Evolutionary conservation across 2,888 invertebrate species (phyloP), one percentile per base, ranked within the genome.

Genomic region (Monopis laevigella): DNA sequence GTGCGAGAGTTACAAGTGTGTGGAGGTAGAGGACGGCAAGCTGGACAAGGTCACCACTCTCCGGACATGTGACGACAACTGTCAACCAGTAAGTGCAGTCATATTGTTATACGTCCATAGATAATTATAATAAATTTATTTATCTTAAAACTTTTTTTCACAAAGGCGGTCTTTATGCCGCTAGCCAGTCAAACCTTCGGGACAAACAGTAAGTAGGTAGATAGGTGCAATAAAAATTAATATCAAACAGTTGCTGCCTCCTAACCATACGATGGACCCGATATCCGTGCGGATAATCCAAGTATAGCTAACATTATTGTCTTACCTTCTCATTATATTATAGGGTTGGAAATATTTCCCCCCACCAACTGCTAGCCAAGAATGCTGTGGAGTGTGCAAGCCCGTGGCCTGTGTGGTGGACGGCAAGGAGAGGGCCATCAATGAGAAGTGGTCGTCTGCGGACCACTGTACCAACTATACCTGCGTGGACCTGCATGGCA

Each of bases 301-400:
- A 7, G 8, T 21, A 21, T 21, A 21, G 5, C 5, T 21, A 21
- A n/a, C n/a, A n/a, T n/a, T n/a, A n/a, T n/a, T n/a, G n/a, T n/a
- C n/a, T n/a, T n/a, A n/a, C n/a, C n/a, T 5, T 14, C n/a, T 2
- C 35, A 35, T 13, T 16, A 35, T 17, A 35, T 13, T 21, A 3
- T 56, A 84, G 82, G 89, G 88, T n/a, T 88, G 82, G 74, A 66
- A 82, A 50, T 89, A 89, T 59, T 51, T 57, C 50, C 59, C 67
- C 0, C 62, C 77, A 0, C 53, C 58, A 14, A 56, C 70, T 1
- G 65, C 74, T 3, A 68, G 73, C 5, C 57, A 63, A 2, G 56
- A 70, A 46, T 90, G 89, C 53, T 90, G 90, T 56, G 90, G 90
- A 1, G 65, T 73, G 35, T 90, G 90, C 58, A 59, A 73, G 28